Conservation (phyloP, 2,113 vertebrate species). For the Leuciscus idus region DNA sequence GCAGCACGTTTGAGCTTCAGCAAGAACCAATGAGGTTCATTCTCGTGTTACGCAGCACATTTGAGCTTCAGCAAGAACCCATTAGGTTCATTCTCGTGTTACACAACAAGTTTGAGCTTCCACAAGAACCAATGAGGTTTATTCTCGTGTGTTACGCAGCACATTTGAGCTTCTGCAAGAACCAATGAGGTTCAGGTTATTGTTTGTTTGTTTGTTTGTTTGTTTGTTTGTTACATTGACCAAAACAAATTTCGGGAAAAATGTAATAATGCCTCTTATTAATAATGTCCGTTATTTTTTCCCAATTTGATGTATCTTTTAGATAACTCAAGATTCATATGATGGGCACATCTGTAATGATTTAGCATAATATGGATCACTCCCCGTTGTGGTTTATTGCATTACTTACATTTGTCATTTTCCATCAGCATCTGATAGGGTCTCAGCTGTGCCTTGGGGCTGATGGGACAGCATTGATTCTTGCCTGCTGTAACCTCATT, state of each 20-base stretch:
- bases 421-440: slow-evolving; percentile 36
- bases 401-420: slow-evolving; percentile 44
- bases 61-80: too few species aligned
- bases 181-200: too few species aligned
- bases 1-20: too few species aligned
- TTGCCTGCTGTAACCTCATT: slow-evolving; percentile 46
- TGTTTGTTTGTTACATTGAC: not conserved
- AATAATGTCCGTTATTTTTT: not conserved
- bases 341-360: slow-evolving; percentile 38
- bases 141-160: too few species aligned
- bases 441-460: slow-evolving; percentile 45
- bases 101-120: too few species aligned
- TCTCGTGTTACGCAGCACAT: too few species aligned
- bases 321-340: not conserved
- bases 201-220: not conserved
- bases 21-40: too few species aligned
- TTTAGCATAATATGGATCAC: slow-evolving; percentile 34
- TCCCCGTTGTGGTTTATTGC: slow-evolving; percentile 1
- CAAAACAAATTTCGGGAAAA: not conserved
- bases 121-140: too few species aligned
- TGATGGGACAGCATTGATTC: slow-evolving; percentile 48
- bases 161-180: too few species aligned
- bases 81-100: too few species aligned
- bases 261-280: not conserved
- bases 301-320: too few species aligned